These are phyloP conservation scores for Pseudochromis fuscus DNA, from an alignment of 2,797 vertebrate genomes.

Conservation along the genomic window DNA sequence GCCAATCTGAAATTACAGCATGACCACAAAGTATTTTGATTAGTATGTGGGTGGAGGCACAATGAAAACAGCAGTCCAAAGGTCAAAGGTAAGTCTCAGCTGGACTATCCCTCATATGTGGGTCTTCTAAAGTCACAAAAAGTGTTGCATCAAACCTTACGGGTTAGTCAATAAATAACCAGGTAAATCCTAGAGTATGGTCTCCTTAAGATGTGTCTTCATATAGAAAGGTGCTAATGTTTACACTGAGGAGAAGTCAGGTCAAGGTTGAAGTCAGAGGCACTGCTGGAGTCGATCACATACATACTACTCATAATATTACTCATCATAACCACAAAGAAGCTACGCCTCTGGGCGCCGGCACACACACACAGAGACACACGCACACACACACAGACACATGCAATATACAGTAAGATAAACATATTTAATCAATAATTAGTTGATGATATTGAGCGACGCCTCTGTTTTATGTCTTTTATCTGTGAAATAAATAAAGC, in stretches of 20 bases:
- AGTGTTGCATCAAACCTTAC: conserved; percentile 5
- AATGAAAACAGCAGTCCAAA: conserved; percentile 63
- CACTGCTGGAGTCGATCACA: conserved; percentile 6
- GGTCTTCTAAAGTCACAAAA: conserved; percentile 50
- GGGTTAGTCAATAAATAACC: conserved; percentile 68
- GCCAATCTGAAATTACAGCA: neutral
- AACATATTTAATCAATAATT: conserved; percentile 35
- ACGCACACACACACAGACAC: neutral
- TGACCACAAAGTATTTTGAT: conserved; percentile 33
- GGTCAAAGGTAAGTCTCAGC: conserved; percentile 56
- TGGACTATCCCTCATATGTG: conserved; percentile 39
- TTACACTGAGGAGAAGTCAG: neutral
- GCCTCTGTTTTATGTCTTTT: conserved; percentile 25
- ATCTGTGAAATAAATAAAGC: conserved; percentile 33
- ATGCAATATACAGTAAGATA: conserved; percentile 21
- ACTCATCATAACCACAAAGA: conserved; percentile 53
- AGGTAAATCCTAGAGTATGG: conserved; percentile 27
- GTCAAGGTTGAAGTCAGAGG: conserved; percentile 40
- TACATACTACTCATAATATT: neutral
- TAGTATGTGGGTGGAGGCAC: conserved; percentile 56
- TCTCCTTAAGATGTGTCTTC: conserved; percentile 10
- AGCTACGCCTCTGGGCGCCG: conserved; percentile 19
- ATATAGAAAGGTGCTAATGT: neutral
- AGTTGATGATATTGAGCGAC: neutral
- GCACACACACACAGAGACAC: neutral